Evolutionary conservation across 2,113 vertebrate genomes (phyloP), one percentile per base, ranked within the genome.

Genomic region (Petroica traversi): DNA sequence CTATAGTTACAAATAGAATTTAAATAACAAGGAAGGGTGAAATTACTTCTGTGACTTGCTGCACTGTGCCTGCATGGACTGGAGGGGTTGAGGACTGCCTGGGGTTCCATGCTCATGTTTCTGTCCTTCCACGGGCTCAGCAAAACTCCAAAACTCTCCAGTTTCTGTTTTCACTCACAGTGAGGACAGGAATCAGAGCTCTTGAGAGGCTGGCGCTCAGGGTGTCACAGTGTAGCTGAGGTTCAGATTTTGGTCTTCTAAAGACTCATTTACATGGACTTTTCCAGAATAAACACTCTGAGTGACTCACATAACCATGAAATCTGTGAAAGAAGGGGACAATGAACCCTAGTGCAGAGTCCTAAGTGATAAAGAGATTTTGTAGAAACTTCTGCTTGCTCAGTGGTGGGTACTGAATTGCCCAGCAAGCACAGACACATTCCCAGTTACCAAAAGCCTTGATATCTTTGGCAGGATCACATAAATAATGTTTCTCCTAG

Each of bases 401-500:
- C 36, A 29, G 22, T 71, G 24, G 57, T 85, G 59, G 71, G 74
- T 59, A 36, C 58, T 63, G 49, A 67, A 62, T 12, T 83, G 77
- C 49, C 71, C 80, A 66, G 63, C 23, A n/a, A 79, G 36, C 26
- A 61, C 29, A 41, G 1, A 45, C 19, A 38, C 8, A n/a, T n/a
- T 77, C 81, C 84, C 82, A 92, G 26, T 33, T 59, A 79, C 59
- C 52, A 48, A 25, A 63, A 55, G 28, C 25, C 74, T 92, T 86
- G 54, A 54, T 89, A 67, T 92, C 71, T 95, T 94, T 92, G 95
- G 84, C 86, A 91, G 59, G 54, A 71, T 51, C 3, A 0, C 19
- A 67, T 58, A 85, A 88, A 75, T 83, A 89, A 49, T 41, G 19
- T 68, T 89, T 94, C 57, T 72, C 29, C 36, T 92, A 88, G 93